A percentile compares a stretch with the other conserved stretches of the same genome.
Evolutionary conservation across 2,888 invertebrate genomes (phyloP).

Genomic region (Nebria salina): DNA sequence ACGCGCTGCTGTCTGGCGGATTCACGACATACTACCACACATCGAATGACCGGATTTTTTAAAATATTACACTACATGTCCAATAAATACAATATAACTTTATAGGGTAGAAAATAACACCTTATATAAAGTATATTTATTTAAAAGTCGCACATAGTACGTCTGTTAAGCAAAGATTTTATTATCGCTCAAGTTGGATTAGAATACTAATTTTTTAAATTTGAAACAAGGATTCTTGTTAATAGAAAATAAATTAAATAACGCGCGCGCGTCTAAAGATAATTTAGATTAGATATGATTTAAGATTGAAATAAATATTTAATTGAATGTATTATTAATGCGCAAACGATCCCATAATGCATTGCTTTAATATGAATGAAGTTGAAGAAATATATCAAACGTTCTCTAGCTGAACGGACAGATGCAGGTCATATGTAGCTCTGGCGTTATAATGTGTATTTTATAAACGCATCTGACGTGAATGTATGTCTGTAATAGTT

Average conservation of each 20-base stretch:
- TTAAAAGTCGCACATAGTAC: too few relatives aligned
- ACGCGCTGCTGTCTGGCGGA: slow-evolving; percentile 29
- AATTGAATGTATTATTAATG: background rate
- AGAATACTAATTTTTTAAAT: too few relatives aligned
- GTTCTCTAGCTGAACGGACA: background rate
- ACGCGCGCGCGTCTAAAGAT: background rate
- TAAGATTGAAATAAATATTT: background rate
- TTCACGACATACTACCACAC: slow-evolving; percentile 30
- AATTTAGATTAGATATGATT: background rate
- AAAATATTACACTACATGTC: background rate
- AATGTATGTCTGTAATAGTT: background rate
- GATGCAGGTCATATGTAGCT: background rate
- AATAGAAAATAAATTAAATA: background rate
- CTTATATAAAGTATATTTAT: too few relatives aligned
- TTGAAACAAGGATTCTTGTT: too few relatives aligned
- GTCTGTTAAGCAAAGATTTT: too few relatives aligned
- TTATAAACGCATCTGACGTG: background rate
- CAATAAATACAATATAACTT: background rate
- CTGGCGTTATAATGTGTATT: background rate
- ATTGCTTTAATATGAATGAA: background rate
- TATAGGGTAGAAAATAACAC: too few relatives aligned
- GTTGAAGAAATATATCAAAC: background rate
- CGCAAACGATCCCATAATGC: background rate
- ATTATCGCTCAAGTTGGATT: too few relatives aligned
- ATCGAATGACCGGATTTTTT: slow-evolving; percentile 17